Base-by-base conservation (phyloP, 1,140 invertebrate species). In the Calosoma granatense region DNA sequence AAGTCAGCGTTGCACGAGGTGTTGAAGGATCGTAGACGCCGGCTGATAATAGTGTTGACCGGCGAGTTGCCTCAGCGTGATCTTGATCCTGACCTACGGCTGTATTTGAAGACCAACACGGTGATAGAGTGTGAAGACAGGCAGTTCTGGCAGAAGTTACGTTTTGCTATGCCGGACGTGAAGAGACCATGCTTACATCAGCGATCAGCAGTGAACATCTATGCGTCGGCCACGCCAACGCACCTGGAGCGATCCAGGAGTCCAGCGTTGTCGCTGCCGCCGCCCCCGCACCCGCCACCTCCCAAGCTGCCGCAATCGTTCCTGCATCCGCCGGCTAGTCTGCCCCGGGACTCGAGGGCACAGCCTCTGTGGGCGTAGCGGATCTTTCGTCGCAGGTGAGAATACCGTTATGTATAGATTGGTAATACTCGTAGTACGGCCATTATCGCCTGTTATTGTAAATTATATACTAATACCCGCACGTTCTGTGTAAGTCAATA, bases 101-200 rank as follows among this genome's bases (percentile, higher is more conserved):
- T 92, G 63, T 92, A 92, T 76, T 79, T 96, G 59, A 88, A 93
- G 64, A 91, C 89, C 12, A 90, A 90, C 74, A 92, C 90, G 69
- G 89, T 84, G 74, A 85, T 95, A 64, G 86, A 91, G 67, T 94
- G 90, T 88, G 90, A 88, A 56, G 92, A 95, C 75, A 87, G 90
- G 69, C 83, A 89, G 65, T 97, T 97, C 75, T 97, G 93, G 93
- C 85, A 94, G 67, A 95, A 95, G 74, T 77, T 97, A 53, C 82
- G 88, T 64, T 93, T 91, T 66, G 88, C 90, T 19, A 85, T 96
- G 83, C 92, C 93, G 30, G 86, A 90, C 65, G 79, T 84, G 53
- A 74, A 78, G 66, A 75, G 78, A 67, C 63, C 67, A 3, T 80
- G 78, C 71, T 72, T 80, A 39, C 78, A 80, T 70, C 78, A 80